Percentiles rank a stretch among this genome's conserved stretches.
Evolutionary conservation across 2,888 invertebrate genomes (phyloP).

Genomic region (Drosophila monieri): DNA sequence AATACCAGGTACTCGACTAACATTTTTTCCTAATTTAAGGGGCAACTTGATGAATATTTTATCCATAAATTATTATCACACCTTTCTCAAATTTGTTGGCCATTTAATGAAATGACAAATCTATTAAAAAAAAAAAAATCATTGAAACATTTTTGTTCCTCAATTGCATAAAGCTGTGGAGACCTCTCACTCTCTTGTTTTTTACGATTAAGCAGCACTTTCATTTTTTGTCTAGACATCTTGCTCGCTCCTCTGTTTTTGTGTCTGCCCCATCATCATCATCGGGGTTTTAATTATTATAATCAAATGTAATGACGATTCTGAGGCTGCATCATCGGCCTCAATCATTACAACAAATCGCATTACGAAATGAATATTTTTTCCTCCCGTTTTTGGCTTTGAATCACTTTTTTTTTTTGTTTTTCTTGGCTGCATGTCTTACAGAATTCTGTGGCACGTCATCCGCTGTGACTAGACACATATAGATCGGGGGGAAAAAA

Average conservation of each 20-base stretch:
- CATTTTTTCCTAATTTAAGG: no score
- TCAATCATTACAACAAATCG: constrained; percentile 46
- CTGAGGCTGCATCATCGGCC: constrained; percentile 18
- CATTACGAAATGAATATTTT: constrained; percentile 66
- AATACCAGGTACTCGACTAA: no score
- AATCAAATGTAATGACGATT: constrained; percentile 16
- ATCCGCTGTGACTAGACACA: constrained; percentile 28
- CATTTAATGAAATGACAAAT: neutral
- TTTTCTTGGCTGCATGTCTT: constrained; percentile 12
- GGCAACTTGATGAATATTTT: no score
- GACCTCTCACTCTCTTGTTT: neutral
- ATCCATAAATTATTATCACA: no score
- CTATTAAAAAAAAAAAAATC: neutral
- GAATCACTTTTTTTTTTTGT: neutral
- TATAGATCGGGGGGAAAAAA: constrained; percentile 35
- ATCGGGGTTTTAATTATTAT: constrained; percentile 13
- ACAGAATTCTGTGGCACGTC: constrained; percentile 30
- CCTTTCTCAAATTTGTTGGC: neutral
- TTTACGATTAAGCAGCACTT: constrained; percentile 15
- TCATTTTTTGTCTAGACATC: constrained; percentile 35
- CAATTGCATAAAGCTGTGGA: constrained; percentile 6
- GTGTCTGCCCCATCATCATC: constrained; percentile 4
- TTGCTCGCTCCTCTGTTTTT: neutral
- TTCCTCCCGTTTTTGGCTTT: constrained; percentile 41
- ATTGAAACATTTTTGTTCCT: neutral